Conservation (phyloP, 2,888 invertebrate species). For the Lochmaea crataegi region DNA sequence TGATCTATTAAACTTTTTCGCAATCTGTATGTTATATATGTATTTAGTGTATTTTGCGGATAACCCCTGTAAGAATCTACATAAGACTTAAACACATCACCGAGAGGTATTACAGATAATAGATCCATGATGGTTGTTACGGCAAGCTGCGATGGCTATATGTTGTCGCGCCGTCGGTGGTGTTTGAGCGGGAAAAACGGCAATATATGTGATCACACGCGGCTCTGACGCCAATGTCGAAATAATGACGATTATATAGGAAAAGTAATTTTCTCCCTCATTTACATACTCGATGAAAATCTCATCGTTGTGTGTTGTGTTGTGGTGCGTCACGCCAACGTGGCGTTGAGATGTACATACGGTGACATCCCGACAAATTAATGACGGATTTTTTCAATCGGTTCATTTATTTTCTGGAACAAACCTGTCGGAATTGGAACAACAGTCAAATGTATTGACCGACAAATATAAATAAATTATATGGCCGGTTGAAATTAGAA, state of each 20-base stretch:
- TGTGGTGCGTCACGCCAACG: conserved; percentile 7
- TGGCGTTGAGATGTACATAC: conserved; percentile 5
- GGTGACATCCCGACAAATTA: conserved; percentile 15
- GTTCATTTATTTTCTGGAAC: neutral
- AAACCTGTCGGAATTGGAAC: too few species aligned
- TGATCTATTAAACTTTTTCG: too few species aligned
- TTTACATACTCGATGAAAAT: conserved; percentile 68
- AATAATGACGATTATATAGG: conserved; percentile 68
- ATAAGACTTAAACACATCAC: conserved; percentile 17
- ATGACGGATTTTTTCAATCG: conserved; percentile 11
- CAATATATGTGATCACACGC: conserved; percentile 63
- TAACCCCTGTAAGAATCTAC: neutral
- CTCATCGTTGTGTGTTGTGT: conserved; percentile 56
- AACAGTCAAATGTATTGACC: too few species aligned
- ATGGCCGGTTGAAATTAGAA: too few species aligned
- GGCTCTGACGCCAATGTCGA: conserved; percentile 65
- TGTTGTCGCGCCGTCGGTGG: conserved; percentile 28
- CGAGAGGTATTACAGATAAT: conserved; percentile 43
- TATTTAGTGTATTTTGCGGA: neutral
- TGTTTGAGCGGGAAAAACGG: conserved; percentile 58
- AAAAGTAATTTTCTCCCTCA: conserved; percentile 67
- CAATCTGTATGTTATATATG: too few species aligned
- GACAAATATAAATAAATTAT: too few species aligned
- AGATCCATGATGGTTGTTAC: conserved; percentile 18
- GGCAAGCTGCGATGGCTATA: conserved; percentile 49